Base-by-base conservation (phyloP, 1,140 invertebrate genomes). In the Druon quercuslanigerum region DNA sequence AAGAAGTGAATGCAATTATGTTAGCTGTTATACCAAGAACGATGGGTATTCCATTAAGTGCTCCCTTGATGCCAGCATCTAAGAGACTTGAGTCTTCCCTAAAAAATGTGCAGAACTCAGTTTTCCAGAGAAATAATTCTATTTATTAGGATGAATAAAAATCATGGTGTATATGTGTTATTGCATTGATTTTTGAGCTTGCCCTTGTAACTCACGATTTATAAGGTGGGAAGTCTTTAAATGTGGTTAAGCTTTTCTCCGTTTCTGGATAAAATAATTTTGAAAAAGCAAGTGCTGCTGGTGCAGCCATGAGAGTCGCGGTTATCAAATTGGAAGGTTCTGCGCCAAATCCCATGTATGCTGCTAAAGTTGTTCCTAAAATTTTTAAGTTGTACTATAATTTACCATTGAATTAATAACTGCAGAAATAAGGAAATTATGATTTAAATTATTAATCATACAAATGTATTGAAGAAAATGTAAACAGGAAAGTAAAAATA, bases 261-360 rank as follows among this genome's bases (percentile, higher is more conserved):
- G 94, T 96, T 92, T 99, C 98, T 0, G 98, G 98, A 92, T 96
- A 96, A 82, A 98, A 93, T 8, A 99, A 91, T 90, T 99, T 99
- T 1, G 97, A 94, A 77, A 94, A 96, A 83, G 96, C 96, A 6
- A 99, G 91, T 0, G 98, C 95, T 33, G 97, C 97, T 0, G 98
- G 97, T 0, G 98, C 98, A 0, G 97, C 96, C 98, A 99, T 99
- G 0, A 99, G 94, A 60, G 96, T 97, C 0, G 98, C 97, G 0
- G 97, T 97, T 70, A 99, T 94, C 19, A 97, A 89, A 90, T 97
- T 95, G 0, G 94, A 93, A 2, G 96, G 93, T 77, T 96, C 93
- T 7, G 98, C 97, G 3, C 98, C 98, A 88, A 98, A 98, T 17
- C 93, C 93, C 51, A 99, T 96, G 87, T 99, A 99, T 0, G 97